phyloP scores from a whole-genome alignment of 37 sponge, comb jelly and placozoan species.

The Chondrilla cf. caribensis region DNA sequence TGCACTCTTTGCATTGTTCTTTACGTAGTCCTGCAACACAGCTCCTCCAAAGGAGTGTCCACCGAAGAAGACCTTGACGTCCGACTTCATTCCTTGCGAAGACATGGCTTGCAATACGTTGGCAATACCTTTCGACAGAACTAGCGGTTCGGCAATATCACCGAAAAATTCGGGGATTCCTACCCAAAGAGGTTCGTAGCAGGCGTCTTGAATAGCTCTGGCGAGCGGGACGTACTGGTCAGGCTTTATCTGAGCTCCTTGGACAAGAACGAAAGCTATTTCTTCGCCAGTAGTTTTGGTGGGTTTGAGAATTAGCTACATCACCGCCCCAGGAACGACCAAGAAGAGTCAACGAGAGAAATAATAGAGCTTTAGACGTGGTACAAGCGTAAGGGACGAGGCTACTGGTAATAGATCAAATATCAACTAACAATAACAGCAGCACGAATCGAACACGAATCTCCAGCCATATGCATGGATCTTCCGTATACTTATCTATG shows the following conservation, averaged over 20 bases:
- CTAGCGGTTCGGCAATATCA: neutral
- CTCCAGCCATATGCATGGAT: no score
- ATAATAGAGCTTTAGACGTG: no score
- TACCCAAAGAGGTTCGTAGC: neutral
- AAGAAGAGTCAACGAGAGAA: no score
- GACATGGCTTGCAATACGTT: conserved; percentile 1
- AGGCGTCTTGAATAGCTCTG: conserved; percentile 8
- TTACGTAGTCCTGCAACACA: conserved; percentile 19
- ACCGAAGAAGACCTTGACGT: neutral
- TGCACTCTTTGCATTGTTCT: neutral
- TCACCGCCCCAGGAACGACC: neutral
- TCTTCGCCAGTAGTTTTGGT: neutral
- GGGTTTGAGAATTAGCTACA: conserved; percentile 21
- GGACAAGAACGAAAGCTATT: conserved; percentile 18
- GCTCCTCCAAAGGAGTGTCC: conserved; percentile 27
- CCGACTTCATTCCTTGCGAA: conserved; percentile 16
- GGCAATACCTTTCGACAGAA: conserved; percentile 5
- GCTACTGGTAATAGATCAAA: no score
- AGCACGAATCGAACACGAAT: no score
- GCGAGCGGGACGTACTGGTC: conserved; percentile 21
- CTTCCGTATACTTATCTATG: no score
- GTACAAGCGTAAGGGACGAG: no score
- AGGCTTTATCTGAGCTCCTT: conserved; percentile 15
- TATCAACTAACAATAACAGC: no score
- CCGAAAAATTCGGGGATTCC: conserved; percentile 10